Conservation (phyloP, 2,113 vertebrate genomes). For the Bubo blakistoni region DNA sequence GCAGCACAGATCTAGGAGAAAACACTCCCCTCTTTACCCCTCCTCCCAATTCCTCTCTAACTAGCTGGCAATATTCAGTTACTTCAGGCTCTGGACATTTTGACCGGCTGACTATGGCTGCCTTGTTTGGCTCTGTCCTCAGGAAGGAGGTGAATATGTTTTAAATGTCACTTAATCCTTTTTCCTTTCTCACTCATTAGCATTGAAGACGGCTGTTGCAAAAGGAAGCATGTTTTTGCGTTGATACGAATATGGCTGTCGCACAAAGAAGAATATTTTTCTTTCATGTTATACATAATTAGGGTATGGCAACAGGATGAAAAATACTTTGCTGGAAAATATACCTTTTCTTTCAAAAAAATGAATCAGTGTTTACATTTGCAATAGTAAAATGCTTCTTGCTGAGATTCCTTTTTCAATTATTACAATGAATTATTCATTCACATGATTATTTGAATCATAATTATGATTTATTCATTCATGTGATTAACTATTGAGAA, state of each 20-base stretch:
- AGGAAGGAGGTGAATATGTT: neutral
- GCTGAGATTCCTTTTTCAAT: neutral
- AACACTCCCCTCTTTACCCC: neutral
- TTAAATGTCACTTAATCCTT: neutral
- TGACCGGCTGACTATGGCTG: neutral
- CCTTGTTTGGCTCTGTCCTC: neutral
- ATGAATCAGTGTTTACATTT: neutral
- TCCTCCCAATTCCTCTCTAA: neutral
- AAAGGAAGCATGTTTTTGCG: neutral
- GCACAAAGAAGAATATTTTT: neutral
- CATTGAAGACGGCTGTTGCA: neutral
- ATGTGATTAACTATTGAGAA: neutral
- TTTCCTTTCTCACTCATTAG: neutral
- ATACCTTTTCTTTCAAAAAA: neutral
- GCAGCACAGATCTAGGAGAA: neutral
- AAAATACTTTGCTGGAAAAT: neutral
- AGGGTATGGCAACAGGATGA: neutral
- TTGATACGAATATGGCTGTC: neutral
- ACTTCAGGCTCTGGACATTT: neutral
- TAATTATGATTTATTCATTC: conserved; percentile 21
- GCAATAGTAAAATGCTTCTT: neutral
- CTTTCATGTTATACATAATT: neutral
- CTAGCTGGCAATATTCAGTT: neutral
- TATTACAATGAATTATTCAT: conserved; percentile 39
- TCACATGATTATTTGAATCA: neutral